Percentiles rank a stretch among this genome's conserved stretches.
Conservation (phyloP, 2,113 vertebrate genomes). For the Melanostigma gelatinosum region DNA sequence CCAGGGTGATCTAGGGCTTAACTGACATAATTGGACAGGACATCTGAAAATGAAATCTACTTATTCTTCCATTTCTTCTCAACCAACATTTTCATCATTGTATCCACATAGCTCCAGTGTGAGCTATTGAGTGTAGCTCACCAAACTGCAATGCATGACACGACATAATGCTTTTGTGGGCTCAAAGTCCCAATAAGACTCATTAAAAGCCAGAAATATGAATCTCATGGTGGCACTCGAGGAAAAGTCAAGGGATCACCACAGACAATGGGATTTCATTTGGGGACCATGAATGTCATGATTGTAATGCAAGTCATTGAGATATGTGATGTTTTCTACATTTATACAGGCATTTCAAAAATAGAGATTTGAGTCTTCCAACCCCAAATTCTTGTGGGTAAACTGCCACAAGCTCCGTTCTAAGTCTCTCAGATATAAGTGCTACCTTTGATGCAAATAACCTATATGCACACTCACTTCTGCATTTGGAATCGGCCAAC, state of each 20-base stretch:
- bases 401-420: too few species aligned
- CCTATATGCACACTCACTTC: too few species aligned
- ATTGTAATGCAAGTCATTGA: background rate
- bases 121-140: background rate
- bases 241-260: background rate
- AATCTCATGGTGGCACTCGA: too few species aligned
- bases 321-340: background rate
- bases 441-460: too few species aligned
- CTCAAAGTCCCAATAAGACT: background rate
- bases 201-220: background rate
- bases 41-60: background rate
- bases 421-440: too few species aligned
- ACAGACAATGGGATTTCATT: background rate
- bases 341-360: background rate
- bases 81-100: background rate
- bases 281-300: background rate
- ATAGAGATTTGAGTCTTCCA: background rate
- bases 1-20: background rate
- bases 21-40: background rate
- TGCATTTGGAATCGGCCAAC: too few species aligned
- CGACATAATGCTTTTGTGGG: background rate
- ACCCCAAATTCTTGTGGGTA: background rate
- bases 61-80: background rate
- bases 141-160: background rate
- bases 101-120: background rate